These are phyloP conservation scores for Sandelia bainsii DNA, from an alignment of 2,797 vertebrate genomes.

Conservation along the genomic window DNA sequence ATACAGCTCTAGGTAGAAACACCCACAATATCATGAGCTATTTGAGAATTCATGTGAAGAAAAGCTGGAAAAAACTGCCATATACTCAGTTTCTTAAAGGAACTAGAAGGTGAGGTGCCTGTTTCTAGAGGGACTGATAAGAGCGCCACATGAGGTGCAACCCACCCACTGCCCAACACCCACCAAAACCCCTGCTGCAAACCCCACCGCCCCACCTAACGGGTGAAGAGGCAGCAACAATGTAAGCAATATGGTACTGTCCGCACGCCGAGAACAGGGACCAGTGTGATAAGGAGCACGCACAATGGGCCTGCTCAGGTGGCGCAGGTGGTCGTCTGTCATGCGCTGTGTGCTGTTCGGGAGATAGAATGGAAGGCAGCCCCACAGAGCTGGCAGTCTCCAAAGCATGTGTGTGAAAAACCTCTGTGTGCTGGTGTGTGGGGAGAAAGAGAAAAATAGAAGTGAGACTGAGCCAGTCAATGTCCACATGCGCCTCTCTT, in stretches of 20 bases:
- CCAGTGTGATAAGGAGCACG: conserved; percentile 71
- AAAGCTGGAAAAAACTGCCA: neutral
- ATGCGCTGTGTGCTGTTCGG: conserved; percentile 45
- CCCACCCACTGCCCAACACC: neutral
- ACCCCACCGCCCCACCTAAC: conserved; percentile 1
- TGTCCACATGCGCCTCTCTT: conserved; percentile 31
- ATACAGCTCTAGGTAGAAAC: neutral
- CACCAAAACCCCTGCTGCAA: neutral
- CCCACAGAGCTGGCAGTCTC: conserved; percentile 58
- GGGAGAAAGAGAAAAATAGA: neutral
- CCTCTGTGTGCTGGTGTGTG: conserved; percentile 16
- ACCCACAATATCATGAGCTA: neutral
- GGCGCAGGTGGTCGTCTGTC: conserved; percentile 74
- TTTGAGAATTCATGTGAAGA: conserved; percentile 10
- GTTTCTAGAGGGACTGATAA: conserved; percentile 68
- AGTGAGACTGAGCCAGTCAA: conserved; percentile 19
- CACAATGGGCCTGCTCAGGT: conserved; percentile 77
- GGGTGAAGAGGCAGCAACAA: conserved; percentile 56
- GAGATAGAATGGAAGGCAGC: conserved; percentile 59
- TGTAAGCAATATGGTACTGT: conserved; percentile 63
- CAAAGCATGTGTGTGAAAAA: conserved; percentile 12
- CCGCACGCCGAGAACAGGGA: conserved; percentile 59
- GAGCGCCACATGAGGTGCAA: conserved; percentile 16
- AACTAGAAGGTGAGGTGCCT: conserved; percentile 50
- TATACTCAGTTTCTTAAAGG: conserved; percentile 20